A percentile compares a stretch with the other conserved stretches of the same genome.
phyloP scores from a whole-genome alignment of 1,140 invertebrate species.

The Thaumatotibia leucotreta region DNA sequence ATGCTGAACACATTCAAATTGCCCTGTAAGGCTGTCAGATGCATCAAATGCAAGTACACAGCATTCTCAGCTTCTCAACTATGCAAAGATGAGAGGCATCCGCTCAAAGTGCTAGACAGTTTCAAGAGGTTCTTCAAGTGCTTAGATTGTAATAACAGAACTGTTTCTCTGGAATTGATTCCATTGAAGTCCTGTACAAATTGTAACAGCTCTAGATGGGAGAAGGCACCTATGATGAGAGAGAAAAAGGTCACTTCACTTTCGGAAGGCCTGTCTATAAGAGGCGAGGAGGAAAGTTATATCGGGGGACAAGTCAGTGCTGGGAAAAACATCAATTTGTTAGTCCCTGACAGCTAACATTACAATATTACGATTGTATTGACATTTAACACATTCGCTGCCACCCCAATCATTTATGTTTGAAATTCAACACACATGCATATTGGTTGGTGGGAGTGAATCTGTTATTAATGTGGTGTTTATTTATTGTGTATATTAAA shows the following conservation, averaged over 20 bases:
- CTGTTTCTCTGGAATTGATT: conserved; percentile 85
- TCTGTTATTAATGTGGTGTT: conserved; percentile 13
- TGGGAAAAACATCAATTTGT: conserved; percentile 82
- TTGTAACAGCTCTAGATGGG: conserved; percentile 86
- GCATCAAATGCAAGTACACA: conserved; percentile 93
- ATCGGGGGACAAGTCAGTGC: conserved; percentile 76
- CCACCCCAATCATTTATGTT: too few species aligned
- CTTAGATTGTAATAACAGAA: conserved; percentile 89
- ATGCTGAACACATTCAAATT: conserved; percentile 92
- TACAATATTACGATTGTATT: conserved; percentile 14
- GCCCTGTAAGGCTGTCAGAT: conserved; percentile 90
- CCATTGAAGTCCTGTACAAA: conserved; percentile 87
- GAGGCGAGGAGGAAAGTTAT: conserved; percentile 85
- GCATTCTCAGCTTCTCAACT: conserved; percentile 89
- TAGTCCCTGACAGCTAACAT: conserved; percentile 77
- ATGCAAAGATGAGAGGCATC: conserved; percentile 90
- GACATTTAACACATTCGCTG: too few species aligned
- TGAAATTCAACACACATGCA: too few species aligned
- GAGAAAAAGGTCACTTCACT: conserved; percentile 79
- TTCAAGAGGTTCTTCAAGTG: conserved; percentile 95
- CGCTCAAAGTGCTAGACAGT: conserved; percentile 85
- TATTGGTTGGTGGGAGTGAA: too few species aligned
- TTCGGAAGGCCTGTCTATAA: conserved; percentile 79
- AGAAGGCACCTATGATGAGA: conserved; percentile 87
- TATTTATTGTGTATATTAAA: conserved; percentile 23